Base-by-base conservation (phyloP, 2,797 vertebrate species). In the Esox masquinongy region DNA sequence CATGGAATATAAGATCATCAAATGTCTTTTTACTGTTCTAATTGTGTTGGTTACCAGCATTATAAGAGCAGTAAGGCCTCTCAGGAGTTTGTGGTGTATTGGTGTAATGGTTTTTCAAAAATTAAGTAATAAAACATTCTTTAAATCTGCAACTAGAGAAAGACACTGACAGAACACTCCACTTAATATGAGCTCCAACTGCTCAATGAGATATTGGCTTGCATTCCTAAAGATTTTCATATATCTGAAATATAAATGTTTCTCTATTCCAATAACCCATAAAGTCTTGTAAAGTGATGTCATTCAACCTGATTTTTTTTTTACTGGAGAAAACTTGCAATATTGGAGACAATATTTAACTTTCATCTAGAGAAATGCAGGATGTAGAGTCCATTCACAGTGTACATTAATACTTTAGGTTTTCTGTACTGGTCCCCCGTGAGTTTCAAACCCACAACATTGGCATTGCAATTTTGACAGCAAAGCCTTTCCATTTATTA, bases 41-140 rank as follows among this genome's bases (percentile, higher is more conserved):
- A 47, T 47, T 47, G 12, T 12, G 43, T 14, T 47, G 43, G 43
- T 47, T 6, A 47, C 6, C 12, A 12, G 43, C n/a, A 1, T 47
- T 2, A 47, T 47, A 47, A 47, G 43, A 47, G 43, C 43, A 14
- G 12, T 47, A 47, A 47, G 6, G 43, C 43, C 3, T 47, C 12
- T 47, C 43, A 47, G 43, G 43, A 5, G 43, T 14, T 47, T 11
- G 43, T 47, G 43, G 12, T 47, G 11, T 47, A 47, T 14, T 47
- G 43, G n/a, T n/a, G n/a, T n/a, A 88, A 82, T 87, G 84, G 90
- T 92, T 92, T 87, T 88, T 88, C 91, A 90, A 87, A 91, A 92
- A 92, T 91, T 90, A 92, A 19, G 90, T 90, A 91, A 93, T 78
- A 29, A 91, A 91, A 92, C 91, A 77, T 79, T 4, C 70, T 91